Evolutionary conservation across 2,113 vertebrate species (phyloP).

Genomic region (Turdus rufiventris): DNA sequence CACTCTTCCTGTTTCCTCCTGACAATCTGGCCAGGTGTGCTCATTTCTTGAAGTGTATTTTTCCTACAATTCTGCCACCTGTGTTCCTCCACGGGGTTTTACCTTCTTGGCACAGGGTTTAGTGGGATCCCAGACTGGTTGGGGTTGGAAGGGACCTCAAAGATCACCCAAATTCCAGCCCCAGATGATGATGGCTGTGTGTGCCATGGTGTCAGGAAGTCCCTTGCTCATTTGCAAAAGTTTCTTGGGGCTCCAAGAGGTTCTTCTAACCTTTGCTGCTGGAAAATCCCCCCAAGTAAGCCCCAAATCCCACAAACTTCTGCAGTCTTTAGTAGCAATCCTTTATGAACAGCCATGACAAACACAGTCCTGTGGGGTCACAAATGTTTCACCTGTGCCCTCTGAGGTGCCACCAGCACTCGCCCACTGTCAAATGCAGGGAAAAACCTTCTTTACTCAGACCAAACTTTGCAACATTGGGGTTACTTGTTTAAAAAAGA

Average conservation of each 20-base stretch:
- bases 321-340: neutral
- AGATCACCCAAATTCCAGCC: neutral
- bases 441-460: accelerated
- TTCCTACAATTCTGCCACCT: neutral
- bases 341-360: neutral
- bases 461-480: neutral
- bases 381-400: neutral
- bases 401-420: neutral
- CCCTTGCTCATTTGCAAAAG: neutral
- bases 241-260: neutral
- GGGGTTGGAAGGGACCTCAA: neutral
- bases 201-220: neutral
- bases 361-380: neutral
- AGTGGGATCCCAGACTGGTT: neutral
- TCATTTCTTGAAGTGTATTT: neutral
- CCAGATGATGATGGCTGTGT: neutral
- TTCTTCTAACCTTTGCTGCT: neutral
- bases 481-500: accelerated
- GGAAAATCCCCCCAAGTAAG: neutral
- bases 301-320: neutral
- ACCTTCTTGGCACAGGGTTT: neutral
- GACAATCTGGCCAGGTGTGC: neutral
- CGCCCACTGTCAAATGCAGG: neutral
- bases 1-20: neutral
- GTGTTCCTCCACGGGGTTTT: neutral